A percentile compares a stretch with the other conserved stretches of the same genome.
These are phyloP conservation scores for Amphilophus citrinellus DNA, from an alignment of 2,113 vertebrate genomes.

Conservation along the genomic window DNA sequence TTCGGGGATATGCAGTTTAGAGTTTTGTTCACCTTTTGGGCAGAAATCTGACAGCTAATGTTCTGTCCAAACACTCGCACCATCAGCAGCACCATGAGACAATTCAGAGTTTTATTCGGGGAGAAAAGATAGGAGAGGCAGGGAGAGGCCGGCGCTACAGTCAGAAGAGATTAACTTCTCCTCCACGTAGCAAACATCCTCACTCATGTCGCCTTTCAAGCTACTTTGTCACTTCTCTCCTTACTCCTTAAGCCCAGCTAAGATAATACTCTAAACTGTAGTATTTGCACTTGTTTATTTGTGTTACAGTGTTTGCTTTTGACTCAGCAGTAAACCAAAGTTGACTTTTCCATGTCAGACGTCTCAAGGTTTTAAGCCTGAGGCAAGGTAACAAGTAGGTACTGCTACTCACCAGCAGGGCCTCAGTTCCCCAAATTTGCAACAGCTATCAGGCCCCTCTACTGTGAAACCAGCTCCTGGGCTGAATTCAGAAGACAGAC, in stretches of 20 bases:
- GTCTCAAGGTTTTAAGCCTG: neutral
- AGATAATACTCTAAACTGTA: slow-evolving; percentile 13
- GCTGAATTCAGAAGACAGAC: neutral
- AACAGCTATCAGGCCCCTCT: neutral
- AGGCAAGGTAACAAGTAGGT: neutral
- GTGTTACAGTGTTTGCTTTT: neutral
- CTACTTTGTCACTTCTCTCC: slow-evolving; percentile 45
- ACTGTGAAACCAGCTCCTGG: neutral
- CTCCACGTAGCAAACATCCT: slow-evolving; percentile 46
- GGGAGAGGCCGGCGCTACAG: slow-evolving; percentile 49
- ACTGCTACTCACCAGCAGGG: neutral
- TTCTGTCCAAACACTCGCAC: neutral
- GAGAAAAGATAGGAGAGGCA: slow-evolving; percentile 39
- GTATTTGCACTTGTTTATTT: neutral
- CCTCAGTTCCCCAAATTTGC: neutral
- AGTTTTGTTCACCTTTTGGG: neutral
- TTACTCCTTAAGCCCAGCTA: slow-evolving; percentile 27
- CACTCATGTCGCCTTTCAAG: slow-evolving; percentile 48
- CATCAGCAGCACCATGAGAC: slow-evolving; percentile 20
- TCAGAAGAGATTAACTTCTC: slow-evolving; percentile 69
- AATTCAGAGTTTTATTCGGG: slow-evolving; percentile 29
- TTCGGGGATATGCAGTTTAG: slow-evolving; percentile 4
- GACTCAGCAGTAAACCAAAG: neutral
- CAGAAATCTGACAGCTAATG: slow-evolving; percentile 24
- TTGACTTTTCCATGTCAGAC: neutral